phyloP scores from a whole-genome alignment of 1,140 invertebrate species.

The Schlechtendalia chinensis region DNA sequence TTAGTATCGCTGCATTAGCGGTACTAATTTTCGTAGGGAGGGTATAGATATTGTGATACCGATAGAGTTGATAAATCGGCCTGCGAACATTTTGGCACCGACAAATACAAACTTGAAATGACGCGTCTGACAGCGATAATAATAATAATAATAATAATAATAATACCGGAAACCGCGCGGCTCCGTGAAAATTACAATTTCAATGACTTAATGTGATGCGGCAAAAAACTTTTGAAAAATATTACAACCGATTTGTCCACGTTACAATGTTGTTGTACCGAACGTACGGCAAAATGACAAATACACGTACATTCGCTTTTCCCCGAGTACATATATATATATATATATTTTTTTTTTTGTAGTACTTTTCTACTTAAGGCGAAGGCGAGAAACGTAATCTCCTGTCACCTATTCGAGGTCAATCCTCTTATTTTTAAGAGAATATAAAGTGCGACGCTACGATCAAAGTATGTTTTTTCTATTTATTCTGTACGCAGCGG shows the following conservation, averaged over 20 bases:
- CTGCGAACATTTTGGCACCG: no score
- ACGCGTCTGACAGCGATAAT: no score
- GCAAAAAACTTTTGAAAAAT: constrained; percentile 25
- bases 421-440: constrained; percentile 6
- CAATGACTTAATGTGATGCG: background rate
- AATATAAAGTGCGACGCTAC: constrained; percentile 1
- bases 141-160: no score
- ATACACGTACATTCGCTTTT: constrained; percentile 40
- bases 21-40: no score
- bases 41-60: no score
- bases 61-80: no score
- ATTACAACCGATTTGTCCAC: constrained; percentile 33
- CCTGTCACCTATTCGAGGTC: constrained; percentile 27
- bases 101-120: no score
- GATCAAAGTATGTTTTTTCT: background rate
- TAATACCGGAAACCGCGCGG: background rate
- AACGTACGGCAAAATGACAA: constrained; percentile 32
- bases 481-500: background rate
- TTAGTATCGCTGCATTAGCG: no score
- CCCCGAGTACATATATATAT: background rate
- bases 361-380: background rate
- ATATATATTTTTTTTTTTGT: background rate
- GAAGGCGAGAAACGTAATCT: background rate
- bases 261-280: background rate
- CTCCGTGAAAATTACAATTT: constrained; percentile 19